Conservation (phyloP, 2,113 vertebrate genomes). For the Bettongia penicillata region DNA sequence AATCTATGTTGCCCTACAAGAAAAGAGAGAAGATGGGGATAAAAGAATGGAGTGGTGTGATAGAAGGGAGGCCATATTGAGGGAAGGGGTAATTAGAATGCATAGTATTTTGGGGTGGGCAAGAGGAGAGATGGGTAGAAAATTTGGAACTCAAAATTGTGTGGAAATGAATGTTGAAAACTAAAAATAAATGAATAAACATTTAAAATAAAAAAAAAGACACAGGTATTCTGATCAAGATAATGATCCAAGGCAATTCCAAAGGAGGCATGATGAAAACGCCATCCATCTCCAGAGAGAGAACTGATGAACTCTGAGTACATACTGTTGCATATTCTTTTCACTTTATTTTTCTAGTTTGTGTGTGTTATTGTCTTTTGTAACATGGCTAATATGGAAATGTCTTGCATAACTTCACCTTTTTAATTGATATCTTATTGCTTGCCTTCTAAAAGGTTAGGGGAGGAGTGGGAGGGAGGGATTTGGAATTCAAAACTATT, state of each 20-base stretch:
- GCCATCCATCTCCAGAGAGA: background rate
- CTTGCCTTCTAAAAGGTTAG: background rate
- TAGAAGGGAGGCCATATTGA: no score
- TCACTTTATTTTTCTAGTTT: background rate
- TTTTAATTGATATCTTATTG: background rate
- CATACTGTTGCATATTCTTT: background rate
- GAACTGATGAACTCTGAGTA: background rate
- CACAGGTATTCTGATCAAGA: background rate
- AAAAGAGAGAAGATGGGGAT: no score
- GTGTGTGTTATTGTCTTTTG: background rate
- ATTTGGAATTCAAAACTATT: background rate
- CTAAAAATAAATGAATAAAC: no score
- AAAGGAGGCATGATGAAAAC: no score
- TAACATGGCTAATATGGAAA: background rate
- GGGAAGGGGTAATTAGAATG: no score
- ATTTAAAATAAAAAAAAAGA: background rate
- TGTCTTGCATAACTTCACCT: background rate
- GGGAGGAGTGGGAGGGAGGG: background rate
- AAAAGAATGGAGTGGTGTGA: no score
- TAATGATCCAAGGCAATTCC: no score
- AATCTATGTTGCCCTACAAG: no score
- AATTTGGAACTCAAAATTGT: no score
- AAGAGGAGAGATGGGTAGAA: no score
- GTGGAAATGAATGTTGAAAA: no score
- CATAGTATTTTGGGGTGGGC: no score